These are phyloP conservation scores for Harpagus bidentatus DNA, from an alignment of 2,113 vertebrate genomes.

Conservation along the genomic window DNA sequence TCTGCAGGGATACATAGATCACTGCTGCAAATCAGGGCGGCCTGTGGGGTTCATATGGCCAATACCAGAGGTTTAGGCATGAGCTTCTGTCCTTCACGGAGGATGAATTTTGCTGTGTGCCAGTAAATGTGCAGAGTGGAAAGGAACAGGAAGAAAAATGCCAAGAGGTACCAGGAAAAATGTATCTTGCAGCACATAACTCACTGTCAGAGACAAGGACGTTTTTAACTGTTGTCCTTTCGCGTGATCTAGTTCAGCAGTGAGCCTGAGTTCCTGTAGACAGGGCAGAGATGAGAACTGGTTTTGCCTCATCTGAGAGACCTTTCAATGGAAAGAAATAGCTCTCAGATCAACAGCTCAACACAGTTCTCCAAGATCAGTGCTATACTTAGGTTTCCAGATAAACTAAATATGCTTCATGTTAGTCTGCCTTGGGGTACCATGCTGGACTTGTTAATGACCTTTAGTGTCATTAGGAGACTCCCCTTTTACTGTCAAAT, in stretches of 20 bases:
- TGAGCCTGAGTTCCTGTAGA: neutral
- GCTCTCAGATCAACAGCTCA: neutral
- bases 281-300: neutral
- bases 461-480: neutral
- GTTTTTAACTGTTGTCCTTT: neutral
- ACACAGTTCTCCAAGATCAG: neutral
- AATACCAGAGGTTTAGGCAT: neutral
- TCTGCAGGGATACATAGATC: neutral
- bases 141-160: neutral
- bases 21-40: neutral
- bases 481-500: neutral
- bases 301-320: neutral
- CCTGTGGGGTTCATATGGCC: neutral
- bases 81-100: neutral
- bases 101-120: neutral
- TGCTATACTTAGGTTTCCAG: neutral
- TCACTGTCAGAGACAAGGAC: neutral
- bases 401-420: accelerated
- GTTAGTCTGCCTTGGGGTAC: neutral
- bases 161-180: neutral
- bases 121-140: neutral
- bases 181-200: neutral
- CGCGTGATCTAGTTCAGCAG: neutral
- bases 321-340: neutral
- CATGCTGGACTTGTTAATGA: neutral